These are phyloP conservation scores for Mormyrops attenuatus DNA, from an alignment of 2,797 vertebrate genomes.

Conservation along the genomic window DNA sequence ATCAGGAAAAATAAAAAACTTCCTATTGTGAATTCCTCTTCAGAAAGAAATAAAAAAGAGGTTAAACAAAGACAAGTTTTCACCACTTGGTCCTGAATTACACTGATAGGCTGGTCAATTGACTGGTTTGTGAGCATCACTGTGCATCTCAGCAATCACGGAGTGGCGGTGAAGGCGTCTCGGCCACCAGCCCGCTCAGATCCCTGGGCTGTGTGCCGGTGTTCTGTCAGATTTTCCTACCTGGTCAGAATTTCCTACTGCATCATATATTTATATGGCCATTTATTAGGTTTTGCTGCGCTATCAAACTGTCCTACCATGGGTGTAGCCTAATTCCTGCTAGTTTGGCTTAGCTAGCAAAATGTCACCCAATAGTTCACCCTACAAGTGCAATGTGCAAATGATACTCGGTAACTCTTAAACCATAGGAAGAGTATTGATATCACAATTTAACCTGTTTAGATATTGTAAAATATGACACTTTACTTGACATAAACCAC, in stretches of 20 bases:
- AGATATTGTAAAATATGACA: not conserved
- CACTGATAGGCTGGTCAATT: not conserved
- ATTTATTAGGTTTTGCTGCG: not conserved
- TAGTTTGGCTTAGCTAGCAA: not conserved
- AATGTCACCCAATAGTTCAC: not conserved
- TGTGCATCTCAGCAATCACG: not conserved
- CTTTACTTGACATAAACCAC: not conserved
- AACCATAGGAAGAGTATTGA: not conserved
- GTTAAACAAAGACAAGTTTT: not conserved
- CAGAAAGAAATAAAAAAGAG: conserved; percentile 15
- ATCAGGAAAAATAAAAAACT: not conserved
- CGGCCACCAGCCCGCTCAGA: not conserved
- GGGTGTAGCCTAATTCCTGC: not conserved
- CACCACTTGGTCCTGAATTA: not conserved
- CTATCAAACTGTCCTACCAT: not conserved
- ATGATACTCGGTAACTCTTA: not conserved
- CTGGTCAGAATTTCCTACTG: not conserved
- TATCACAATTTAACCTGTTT: not conserved
- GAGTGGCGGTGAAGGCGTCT: not conserved
- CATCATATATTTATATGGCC: not conserved
- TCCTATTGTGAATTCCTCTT: conserved; percentile 12
- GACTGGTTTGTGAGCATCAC: not conserved
- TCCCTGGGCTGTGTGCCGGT: not conserved
- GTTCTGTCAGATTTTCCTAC: not conserved
- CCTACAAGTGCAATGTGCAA: not conserved